phyloP scores from a whole-genome alignment of 2,113 vertebrate species.

The Herpetotheres cachinnans region DNA sequence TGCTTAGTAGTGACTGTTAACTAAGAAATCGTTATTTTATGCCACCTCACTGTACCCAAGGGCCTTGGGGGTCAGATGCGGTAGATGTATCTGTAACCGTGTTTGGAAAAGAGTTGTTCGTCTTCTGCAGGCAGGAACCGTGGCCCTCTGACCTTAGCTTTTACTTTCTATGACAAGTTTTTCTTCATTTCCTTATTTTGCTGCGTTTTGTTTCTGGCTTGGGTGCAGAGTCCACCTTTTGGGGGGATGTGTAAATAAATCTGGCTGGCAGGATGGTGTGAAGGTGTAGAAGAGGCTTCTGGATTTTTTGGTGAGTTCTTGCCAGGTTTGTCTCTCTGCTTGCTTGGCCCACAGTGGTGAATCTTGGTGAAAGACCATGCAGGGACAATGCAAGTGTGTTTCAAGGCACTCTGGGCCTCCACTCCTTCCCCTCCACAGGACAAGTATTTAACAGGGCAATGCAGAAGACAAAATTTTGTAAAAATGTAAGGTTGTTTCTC shows the following conservation, averaged over 20 bases:
- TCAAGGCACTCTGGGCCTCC: neutral
- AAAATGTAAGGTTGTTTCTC: neutral
- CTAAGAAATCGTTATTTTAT: neutral
- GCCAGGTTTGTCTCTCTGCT: neutral
- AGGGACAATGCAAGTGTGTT: neutral
- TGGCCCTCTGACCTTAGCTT: neutral
- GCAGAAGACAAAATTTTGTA: neutral
- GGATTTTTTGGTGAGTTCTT: neutral
- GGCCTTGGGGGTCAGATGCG: neutral
- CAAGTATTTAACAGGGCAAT: neutral
- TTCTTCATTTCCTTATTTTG: neutral
- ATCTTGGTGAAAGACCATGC: neutral
- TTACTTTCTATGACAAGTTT: neutral
- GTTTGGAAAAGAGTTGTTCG: neutral
- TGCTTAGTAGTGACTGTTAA: neutral
- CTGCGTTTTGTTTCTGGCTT: neutral
- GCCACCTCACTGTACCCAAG: neutral
- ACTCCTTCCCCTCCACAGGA: neutral
- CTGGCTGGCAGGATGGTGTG: neutral
- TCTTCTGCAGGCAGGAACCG: neutral
- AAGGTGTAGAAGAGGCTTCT: neutral
- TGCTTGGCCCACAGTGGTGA: neutral
- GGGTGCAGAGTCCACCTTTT: neutral
- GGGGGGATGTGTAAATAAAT: rapidly evolving
- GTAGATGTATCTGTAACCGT: neutral